These are phyloP conservation scores for Carterocephalus palaemon DNA, from an alignment of 2,888 invertebrate genomes.

Conservation along the genomic window DNA sequence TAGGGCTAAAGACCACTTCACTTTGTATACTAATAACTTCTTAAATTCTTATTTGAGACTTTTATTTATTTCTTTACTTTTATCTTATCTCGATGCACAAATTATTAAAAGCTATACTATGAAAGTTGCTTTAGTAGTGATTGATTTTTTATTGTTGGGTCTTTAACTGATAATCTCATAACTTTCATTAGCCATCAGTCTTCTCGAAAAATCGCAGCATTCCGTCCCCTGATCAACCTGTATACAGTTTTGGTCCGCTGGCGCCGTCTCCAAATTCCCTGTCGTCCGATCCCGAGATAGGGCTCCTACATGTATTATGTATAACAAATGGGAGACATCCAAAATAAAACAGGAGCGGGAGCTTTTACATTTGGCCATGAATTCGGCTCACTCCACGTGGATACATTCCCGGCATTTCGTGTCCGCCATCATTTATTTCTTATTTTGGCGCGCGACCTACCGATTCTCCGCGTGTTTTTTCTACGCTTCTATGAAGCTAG, in stretches of 20 bases:
- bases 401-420: conserved; percentile 68
- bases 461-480: conserved; percentile 28
- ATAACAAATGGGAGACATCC: conserved; percentile 78
- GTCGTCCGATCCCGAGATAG: conserved; percentile 72
- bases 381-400: conserved; percentile 60
- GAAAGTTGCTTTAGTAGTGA: too few relatives aligned
- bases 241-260: conserved; percentile 52
- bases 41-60: too few relatives aligned
- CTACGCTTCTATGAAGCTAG: conserved; percentile 27
- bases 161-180: too few relatives aligned
- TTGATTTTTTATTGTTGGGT: too few relatives aligned
- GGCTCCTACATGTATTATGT: conserved; percentile 74
- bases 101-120: too few relatives aligned
- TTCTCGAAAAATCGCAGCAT: conserved; percentile 11
- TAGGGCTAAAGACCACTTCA: too few relatives aligned
- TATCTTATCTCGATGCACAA: too few relatives aligned
- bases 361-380: conserved; percentile 60
- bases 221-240: conserved; percentile 48
- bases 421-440: conserved; percentile 52
- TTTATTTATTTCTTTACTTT: too few relatives aligned
- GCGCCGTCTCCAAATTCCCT: conserved; percentile 74
- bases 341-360: conserved; percentile 66
- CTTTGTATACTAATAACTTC: too few relatives aligned
- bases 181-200: neutral
- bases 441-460: conserved; percentile 57